These are phyloP conservation scores for Chelonus formosanus DNA, from an alignment of 2,888 invertebrate genomes.

Conservation along the genomic window DNA sequence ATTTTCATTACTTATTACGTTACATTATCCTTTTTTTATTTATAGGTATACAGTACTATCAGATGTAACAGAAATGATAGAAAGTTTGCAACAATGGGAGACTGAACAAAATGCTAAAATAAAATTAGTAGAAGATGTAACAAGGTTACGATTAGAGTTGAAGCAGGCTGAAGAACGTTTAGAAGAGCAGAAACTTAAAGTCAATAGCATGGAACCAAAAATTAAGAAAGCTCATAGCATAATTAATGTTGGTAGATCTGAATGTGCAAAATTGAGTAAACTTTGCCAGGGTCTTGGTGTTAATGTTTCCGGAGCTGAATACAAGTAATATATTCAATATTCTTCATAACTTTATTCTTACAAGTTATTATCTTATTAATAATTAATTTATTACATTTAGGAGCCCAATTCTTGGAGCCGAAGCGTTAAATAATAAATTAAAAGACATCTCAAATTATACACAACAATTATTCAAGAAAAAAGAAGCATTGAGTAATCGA, in stretches of 20 bases:
- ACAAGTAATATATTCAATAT: slow-evolving; percentile 52
- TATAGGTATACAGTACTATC: too few relatives aligned
- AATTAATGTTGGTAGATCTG: slow-evolving; percentile 54
- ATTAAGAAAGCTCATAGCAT: slow-evolving; percentile 52
- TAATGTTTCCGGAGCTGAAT: slow-evolving; percentile 52
- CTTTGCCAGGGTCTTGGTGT: slow-evolving; percentile 58
- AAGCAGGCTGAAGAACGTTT: slow-evolving; percentile 53
- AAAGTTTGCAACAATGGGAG: slow-evolving; percentile 57
- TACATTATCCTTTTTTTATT: too few relatives aligned
- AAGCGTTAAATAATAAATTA: background rate
- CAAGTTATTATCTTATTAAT: slow-evolving; percentile 26
- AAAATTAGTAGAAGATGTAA: slow-evolving; percentile 51
- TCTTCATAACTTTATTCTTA: slow-evolving; percentile 1
- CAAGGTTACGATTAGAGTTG: slow-evolving; percentile 53
- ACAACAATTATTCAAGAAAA: too few relatives aligned
- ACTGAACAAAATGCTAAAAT: slow-evolving; percentile 55
- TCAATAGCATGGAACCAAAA: slow-evolving; percentile 52
- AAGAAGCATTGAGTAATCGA: too few relatives aligned
- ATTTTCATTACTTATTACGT: slow-evolving; percentile 8
- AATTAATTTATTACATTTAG: slow-evolving; percentile 42
- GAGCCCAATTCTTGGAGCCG: slow-evolving; percentile 53
- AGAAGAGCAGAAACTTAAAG: slow-evolving; percentile 51
- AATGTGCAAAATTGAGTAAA: slow-evolving; percentile 56
- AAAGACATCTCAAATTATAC: too few relatives aligned
- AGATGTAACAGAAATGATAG: slow-evolving; percentile 45